A percentile compares a stretch with the other conserved stretches of the same genome.
phyloP scores from a whole-genome alignment of 1,140 invertebrate genomes.

The Hesperophylax magnus region DNA sequence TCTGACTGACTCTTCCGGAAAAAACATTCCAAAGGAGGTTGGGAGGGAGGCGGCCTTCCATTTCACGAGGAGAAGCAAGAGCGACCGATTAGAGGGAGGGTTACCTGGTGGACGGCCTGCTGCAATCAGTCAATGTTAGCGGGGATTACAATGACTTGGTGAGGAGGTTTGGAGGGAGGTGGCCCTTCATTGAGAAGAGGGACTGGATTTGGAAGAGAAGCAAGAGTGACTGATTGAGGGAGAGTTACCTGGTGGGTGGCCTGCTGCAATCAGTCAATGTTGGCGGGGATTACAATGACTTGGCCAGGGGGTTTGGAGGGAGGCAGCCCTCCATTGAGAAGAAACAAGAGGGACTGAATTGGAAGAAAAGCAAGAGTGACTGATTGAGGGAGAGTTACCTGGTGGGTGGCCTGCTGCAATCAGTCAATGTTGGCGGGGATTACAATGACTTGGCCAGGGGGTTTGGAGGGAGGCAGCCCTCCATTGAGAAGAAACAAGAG shows the following conservation, averaged over 20 bases:
- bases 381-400: slow-evolving; percentile 58
- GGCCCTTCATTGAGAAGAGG: no score
- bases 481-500: neutral
- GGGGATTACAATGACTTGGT: slow-evolving; percentile 49
- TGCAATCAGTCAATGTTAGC: slow-evolving; percentile 65
- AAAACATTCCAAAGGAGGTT: no score
- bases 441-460: slow-evolving; percentile 63
- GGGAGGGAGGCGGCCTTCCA: no score
- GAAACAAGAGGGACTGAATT: no score
- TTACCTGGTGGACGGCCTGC: slow-evolving; percentile 69
- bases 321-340: no score
- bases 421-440: slow-evolving; percentile 66
- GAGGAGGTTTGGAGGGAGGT: no score
- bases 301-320: no score
- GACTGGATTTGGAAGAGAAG: no score
- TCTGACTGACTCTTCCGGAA: no score
- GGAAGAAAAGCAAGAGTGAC: no score
- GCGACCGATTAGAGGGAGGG: slow-evolving; percentile 60
- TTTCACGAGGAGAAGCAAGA: no score
- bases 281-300: slow-evolving; percentile 58
- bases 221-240: slow-evolving; percentile 59
- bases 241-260: no score
- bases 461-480: slow-evolving; percentile 26
- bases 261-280: slow-evolving; percentile 66
- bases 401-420: slow-evolving; percentile 68